Evolutionary conservation across 2,888 invertebrate genomes (phyloP), one percentile per base, ranked within the genome.

Genomic region (Seladonia tumulorum): DNA sequence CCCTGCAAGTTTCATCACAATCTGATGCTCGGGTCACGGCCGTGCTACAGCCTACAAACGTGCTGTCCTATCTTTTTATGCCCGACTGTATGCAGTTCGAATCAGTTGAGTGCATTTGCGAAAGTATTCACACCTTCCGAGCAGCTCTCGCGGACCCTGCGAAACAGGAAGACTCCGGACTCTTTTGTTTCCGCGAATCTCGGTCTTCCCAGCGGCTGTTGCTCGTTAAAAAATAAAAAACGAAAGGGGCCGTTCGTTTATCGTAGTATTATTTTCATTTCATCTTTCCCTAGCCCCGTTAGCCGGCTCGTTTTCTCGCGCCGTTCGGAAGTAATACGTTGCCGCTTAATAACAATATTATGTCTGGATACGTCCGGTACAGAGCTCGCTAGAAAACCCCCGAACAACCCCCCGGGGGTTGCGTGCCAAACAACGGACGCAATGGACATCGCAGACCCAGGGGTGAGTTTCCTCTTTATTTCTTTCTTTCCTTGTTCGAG

Each of bases 91-190:
- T 73, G 45, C 47, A 35, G 72, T 45, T 60, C 79, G 72, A 83
- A 79, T 49, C 72, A 72, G 76, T 75, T 70, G 60, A 83, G 81
- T 84, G 81, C 88, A 86, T 90, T 91, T 88, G 84, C 86, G 57
- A 77, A 91, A 91, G 87, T 88, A 86, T 91, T 91, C 91, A 84
- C 91, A 85, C 90, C 85, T 87, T 90, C 83, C 81, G 77, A 76
- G 71, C 75, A n/a, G 82, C 42, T 63, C 74, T 63, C 70, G 35
- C 70, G 66, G 45, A 85, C 74, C 45, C 77, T 78, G 70, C 74
- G 79, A 86, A 90, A 84, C 79, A 70, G 86, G 83, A 88, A 88
- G 85, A 72, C 72, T 42, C 78, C 66, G 75, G 72, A 73, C 70
- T 79, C 90, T 82, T 86, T 90, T 90, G 90, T 89, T 86, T 80